Conservation (phyloP, 2,888 invertebrate species). For the Bursaphelenchus okinawaensis region DNA sequence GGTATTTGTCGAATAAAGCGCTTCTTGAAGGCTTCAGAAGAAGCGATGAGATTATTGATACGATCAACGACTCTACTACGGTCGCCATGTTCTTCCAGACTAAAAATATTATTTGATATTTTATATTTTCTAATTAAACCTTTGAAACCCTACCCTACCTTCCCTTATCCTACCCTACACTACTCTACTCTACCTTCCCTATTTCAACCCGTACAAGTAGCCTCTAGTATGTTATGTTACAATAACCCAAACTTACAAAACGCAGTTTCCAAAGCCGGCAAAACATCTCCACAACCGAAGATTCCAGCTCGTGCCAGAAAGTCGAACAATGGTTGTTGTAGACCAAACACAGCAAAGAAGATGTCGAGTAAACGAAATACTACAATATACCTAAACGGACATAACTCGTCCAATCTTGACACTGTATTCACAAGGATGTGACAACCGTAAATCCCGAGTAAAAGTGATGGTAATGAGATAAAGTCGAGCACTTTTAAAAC, state of each 20-base stretch:
- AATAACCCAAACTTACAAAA: slow-evolving; percentile 28
- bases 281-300: slow-evolving; percentile 32
- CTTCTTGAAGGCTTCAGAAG: slow-evolving; percentile 39
- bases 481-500: slow-evolving; percentile 51
- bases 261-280: slow-evolving; percentile 32
- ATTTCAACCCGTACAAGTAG: neutral
- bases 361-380: slow-evolving; percentile 37
- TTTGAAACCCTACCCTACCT: too few relatives aligned
- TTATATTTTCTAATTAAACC: too few relatives aligned
- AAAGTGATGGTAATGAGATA: slow-evolving; percentile 47
- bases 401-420: slow-evolving; percentile 46
- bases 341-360: slow-evolving; percentile 38
- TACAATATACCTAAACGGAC: slow-evolving; percentile 48
- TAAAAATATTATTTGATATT: slow-evolving; percentile 22
- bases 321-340: slow-evolving; percentile 39
- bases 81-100: slow-evolving; percentile 54
- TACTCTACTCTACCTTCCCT: neutral
- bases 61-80: slow-evolving; percentile 49
- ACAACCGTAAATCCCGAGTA: slow-evolving; percentile 55
- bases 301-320: slow-evolving; percentile 43
- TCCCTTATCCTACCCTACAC: too few relatives aligned
- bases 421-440: slow-evolving; percentile 54
- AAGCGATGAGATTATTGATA: slow-evolving; percentile 48
- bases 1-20: slow-evolving; percentile 31
- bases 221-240: too few relatives aligned